Conservation (phyloP, 1,140 invertebrate species). For the Rhynchophorus ferrugineus region DNA sequence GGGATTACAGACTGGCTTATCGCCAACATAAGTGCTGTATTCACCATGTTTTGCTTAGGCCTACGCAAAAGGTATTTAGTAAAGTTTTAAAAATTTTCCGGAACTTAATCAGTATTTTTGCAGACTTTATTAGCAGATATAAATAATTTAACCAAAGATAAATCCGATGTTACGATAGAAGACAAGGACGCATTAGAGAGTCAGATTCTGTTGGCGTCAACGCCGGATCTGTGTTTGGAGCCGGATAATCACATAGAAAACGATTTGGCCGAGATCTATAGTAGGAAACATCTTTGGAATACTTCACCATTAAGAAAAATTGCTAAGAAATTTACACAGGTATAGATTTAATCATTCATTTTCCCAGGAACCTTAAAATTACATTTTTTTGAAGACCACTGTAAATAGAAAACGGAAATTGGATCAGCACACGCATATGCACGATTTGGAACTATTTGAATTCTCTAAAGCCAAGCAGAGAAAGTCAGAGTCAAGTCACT, state of each 20-base stretch:
- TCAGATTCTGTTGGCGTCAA: conserved; percentile 71
- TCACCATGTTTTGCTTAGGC: conserved; percentile 80
- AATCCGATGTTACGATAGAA: conserved; percentile 52
- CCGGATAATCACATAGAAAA: conserved; percentile 73
- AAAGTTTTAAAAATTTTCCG: background rate
- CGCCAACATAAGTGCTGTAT: conserved; percentile 63
- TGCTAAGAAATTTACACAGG: conserved; percentile 65
- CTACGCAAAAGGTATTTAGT: conserved; percentile 68
- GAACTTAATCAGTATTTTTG: conserved; percentile 8
- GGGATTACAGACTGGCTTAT: conserved; percentile 76
- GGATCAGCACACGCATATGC: conserved; percentile 71
- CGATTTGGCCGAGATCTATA: conserved; percentile 63
- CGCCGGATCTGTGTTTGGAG: conserved; percentile 79
- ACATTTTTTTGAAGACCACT: conserved; percentile 61
- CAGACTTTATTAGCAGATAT: conserved; percentile 38
- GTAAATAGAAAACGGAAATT: conserved; percentile 82
- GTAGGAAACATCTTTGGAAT: conserved; percentile 65
- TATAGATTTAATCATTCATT: conserved; percentile 33
- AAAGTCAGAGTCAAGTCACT: conserved; percentile 16
- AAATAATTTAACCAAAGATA: conserved; percentile 31
- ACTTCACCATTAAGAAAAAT: conserved; percentile 64
- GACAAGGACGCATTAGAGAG: conserved; percentile 74
- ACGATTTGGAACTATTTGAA: conserved; percentile 66
- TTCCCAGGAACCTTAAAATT: background rate
- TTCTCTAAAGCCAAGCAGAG: conserved; percentile 44